Percentiles rank a stretch among this genome's conserved stretches.
Evolutionary conservation across 2,113 vertebrate genomes (phyloP).

Genomic region (Suricata suricatta): DNA sequence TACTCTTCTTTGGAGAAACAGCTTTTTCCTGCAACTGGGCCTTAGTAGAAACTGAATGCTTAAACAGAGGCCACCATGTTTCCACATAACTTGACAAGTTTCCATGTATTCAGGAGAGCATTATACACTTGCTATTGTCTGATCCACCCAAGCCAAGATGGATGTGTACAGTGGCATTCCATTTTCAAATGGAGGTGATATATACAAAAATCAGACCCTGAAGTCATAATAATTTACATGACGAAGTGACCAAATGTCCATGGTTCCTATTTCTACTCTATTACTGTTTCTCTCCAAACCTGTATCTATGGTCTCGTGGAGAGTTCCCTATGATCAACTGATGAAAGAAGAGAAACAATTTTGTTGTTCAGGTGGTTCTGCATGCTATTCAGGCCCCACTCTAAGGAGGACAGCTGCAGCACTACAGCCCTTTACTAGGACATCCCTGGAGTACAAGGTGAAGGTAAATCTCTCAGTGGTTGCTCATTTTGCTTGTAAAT

Average conservation of each 20-base stretch:
- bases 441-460: background rate
- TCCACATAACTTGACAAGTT: background rate
- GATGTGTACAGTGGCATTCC: background rate
- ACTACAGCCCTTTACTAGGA: background rate
- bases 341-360: background rate
- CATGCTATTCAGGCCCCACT: background rate
- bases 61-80: background rate
- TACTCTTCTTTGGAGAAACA: background rate
- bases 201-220: background rate
- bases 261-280: background rate
- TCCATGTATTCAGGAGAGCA: background rate
- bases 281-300: background rate
- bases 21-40: background rate
- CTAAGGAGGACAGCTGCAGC: background rate
- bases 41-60: background rate
- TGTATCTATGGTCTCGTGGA: background rate
- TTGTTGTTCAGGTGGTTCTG: background rate
- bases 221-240: background rate
- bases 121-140: background rate
- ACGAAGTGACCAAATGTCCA: background rate
- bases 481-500: background rate
- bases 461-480: background rate
- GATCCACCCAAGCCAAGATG: background rate
- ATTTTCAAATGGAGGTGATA: background rate
- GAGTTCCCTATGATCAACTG: background rate